phyloP scores from a whole-genome alignment of 2,888 invertebrate genomes.

The Cyclophora albipunctata region DNA sequence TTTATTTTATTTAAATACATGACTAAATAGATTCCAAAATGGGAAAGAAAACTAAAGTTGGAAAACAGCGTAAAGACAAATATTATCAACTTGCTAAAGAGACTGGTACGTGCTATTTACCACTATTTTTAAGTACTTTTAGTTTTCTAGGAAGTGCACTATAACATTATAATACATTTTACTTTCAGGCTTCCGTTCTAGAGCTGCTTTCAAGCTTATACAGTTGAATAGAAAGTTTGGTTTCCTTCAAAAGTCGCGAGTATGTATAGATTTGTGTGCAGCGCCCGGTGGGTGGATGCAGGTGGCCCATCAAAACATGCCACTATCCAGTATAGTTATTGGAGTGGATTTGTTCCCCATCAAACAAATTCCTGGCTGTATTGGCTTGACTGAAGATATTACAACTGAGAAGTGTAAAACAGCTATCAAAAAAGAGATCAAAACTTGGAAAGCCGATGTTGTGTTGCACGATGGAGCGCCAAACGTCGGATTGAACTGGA shows the following conservation, averaged over 20 bases:
- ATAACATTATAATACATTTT: neutral
- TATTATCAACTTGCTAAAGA: slow-evolving; percentile 99
- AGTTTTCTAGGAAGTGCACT: neutral
- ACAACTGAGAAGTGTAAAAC: slow-evolving; percentile 95
- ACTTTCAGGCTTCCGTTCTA: slow-evolving; percentile 90
- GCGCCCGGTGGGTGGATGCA: slow-evolving; percentile 99
- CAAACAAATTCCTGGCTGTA: slow-evolving; percentile 89
- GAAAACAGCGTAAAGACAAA: slow-evolving; percentile 98
- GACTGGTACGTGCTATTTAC: slow-evolving; percentile 81
- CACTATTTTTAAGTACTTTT: neutral
- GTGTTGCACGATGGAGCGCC: slow-evolving; percentile 98
- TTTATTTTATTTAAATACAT: no score
- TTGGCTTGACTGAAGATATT: slow-evolving; percentile 94
- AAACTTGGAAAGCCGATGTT: slow-evolving; percentile 97
- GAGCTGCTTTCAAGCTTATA: slow-evolving; percentile 99
- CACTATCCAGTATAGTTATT: slow-evolving; percentile 94
- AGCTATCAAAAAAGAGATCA: slow-evolving; percentile 87
- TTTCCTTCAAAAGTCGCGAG: slow-evolving; percentile 95
- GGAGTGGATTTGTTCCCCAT: slow-evolving; percentile 98
- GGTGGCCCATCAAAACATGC: slow-evolving; percentile 98
- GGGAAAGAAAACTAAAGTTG: slow-evolving; percentile 97
- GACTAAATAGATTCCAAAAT: slow-evolving; percentile 67
- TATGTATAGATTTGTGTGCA: slow-evolving; percentile 98
- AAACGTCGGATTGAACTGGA: slow-evolving; percentile 97
- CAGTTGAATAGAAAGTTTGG: slow-evolving; percentile 98